These are phyloP conservation scores for Aphodius granarius DNA, from an alignment of 2,888 invertebrate genomes.

Conservation along the genomic window DNA sequence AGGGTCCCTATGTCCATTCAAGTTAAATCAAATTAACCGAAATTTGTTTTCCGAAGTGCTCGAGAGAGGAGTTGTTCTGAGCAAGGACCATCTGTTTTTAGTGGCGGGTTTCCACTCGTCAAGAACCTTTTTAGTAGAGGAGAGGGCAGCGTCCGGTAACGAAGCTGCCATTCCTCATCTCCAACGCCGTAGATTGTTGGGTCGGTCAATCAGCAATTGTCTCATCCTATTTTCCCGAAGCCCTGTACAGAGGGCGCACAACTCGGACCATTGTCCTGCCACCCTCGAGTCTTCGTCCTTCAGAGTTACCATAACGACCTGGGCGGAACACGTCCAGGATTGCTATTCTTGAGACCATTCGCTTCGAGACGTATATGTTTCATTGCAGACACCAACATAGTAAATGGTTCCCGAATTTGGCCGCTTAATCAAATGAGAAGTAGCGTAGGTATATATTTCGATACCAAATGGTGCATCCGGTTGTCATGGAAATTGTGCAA, in stretches of 20 bases:
- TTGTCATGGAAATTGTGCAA: too few species aligned
- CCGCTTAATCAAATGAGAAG: too few species aligned
- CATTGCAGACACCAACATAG: too few species aligned
- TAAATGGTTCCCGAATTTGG: too few species aligned
- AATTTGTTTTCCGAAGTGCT: neutral
- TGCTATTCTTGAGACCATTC: too few species aligned
- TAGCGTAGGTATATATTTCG: too few species aligned
- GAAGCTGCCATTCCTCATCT: constrained; percentile 28
- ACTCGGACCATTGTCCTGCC: constrained; percentile 38
- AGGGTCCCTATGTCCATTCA: neutral
- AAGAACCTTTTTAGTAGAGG: neutral
- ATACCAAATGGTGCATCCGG: too few species aligned
- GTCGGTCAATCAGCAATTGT: constrained; percentile 47
- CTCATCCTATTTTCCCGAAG: constrained; percentile 40
- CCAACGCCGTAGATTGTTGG: constrained; percentile 24
- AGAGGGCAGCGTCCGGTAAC: neutral
- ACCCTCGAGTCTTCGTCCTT: constrained; percentile 23
- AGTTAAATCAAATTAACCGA: neutral
- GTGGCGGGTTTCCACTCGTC: neutral
- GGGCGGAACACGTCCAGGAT: constrained; percentile 28
- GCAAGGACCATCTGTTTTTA: neutral
- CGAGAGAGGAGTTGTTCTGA: neutral
- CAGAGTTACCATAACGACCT: constrained; percentile 46
- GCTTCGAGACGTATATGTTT: too few species aligned
- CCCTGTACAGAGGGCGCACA: constrained; percentile 2